A percentile compares a stretch with the other conserved stretches of the same genome.
These are phyloP conservation scores for Geotrupes spiniger DNA, from an alignment of 2,888 invertebrate genomes.

Conservation along the genomic window DNA sequence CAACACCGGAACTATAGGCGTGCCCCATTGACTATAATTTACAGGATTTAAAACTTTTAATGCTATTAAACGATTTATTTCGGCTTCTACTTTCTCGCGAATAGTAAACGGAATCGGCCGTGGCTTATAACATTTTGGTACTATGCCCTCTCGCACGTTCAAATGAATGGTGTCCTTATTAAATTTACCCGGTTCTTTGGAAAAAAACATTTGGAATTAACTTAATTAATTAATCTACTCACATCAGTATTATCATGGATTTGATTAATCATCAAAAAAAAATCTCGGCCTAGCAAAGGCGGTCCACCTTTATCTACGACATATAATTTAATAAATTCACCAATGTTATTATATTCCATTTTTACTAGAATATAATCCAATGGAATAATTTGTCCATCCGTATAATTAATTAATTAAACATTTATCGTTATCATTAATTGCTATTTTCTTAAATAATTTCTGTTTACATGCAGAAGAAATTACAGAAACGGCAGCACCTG, in stretches of 20 bases:
- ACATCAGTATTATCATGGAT: too few relatives aligned
- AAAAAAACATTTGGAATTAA: not conserved
- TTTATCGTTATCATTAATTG: too few relatives aligned
- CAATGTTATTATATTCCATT: too few relatives aligned
- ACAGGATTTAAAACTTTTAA: conserved; percentile 12
- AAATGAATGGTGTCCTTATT: not conserved
- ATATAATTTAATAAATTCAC: too few relatives aligned
- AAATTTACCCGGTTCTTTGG: not conserved
- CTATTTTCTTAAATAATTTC: too few relatives aligned
- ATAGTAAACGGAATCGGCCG: not conserved
- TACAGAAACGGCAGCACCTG: not conserved
- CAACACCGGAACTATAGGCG: conserved; percentile 29
- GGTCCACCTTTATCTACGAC: too few relatives aligned
- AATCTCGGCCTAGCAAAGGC: conserved; percentile 1
- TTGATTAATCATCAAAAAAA: too few relatives aligned
- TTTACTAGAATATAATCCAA: too few relatives aligned
- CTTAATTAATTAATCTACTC: too few relatives aligned
- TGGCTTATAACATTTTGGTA: not conserved
- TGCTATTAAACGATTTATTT: conserved; percentile 11
- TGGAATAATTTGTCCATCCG: too few relatives aligned
- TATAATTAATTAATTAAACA: too few relatives aligned
- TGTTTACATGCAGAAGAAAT: too few relatives aligned
- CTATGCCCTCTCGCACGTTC: not conserved
- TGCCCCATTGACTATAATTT: conserved; percentile 22
- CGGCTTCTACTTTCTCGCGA: conserved; percentile 10